Evolutionary conservation across 92 coral and sea anemone genomes (phyloP).

Genomic region (Umimayanthus kanabou): DNA sequence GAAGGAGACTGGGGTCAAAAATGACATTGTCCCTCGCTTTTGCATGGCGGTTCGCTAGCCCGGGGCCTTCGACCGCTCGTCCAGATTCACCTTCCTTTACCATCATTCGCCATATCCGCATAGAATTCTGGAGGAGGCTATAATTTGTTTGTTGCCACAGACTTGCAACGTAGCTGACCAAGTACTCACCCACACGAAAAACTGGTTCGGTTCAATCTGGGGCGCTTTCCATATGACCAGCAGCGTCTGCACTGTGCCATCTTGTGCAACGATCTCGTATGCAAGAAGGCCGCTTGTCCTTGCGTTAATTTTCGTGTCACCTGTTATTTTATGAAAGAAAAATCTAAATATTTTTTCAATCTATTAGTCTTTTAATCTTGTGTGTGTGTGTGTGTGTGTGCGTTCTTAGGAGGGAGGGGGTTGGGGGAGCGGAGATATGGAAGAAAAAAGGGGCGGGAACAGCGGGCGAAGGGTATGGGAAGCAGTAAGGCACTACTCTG

Average conservation of each 20-base stretch:
- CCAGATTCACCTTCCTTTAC: too few species aligned
- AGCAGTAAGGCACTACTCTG: too few species aligned
- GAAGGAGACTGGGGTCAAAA: too few species aligned
- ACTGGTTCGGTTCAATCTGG: background rate
- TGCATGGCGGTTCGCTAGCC: too few species aligned
- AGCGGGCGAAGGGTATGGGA: too few species aligned
- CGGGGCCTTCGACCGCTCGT: background rate
- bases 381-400: background rate
- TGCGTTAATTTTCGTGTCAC: background rate
- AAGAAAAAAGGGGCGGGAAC: too few species aligned
- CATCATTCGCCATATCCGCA: too few species aligned
- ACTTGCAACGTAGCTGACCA: background rate
- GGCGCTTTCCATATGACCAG: conserved; percentile 8
- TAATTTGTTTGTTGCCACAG: too few species aligned
- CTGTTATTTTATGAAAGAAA: background rate
- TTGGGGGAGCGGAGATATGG: too few species aligned
- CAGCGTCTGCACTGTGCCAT: background rate
- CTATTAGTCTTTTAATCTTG: background rate
- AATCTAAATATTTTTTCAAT: background rate
- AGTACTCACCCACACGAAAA: conserved; percentile 9
- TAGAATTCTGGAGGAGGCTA: too few species aligned
- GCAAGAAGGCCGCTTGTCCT: conserved; percentile 14
- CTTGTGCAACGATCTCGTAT: background rate
- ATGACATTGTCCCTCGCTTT: too few species aligned
- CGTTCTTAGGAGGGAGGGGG: too few species aligned